Evolutionary conservation across 2,797 vertebrate genomes (phyloP), one percentile per base, ranked within the genome.

Genomic region (Pogonophryne albipinna): DNA sequence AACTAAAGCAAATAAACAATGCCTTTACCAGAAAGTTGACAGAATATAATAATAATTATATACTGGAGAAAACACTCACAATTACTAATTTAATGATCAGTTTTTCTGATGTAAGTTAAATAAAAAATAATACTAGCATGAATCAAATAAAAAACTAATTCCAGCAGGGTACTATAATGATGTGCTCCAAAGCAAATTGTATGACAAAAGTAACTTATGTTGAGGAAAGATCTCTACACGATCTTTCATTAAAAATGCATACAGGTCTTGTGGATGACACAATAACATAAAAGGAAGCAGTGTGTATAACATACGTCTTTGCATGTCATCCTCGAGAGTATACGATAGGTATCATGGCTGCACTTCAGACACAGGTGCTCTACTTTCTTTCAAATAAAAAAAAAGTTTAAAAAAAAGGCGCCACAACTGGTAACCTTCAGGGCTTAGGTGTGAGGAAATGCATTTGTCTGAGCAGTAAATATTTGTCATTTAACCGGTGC

Each of bases 391-490:
- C 9, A 1, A 56, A 53, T 11, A 19, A 4, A 20, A 66, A 20
- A 66, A 20, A 66, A 70, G 31, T 58, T 44, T 52, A 4, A 65
- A 72, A 72, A 53, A 63, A 38, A 9, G 49, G n/a, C 14, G 20
- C 53, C 38, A 52, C 55, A 66, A 16, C 20, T 0, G 62, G 7
- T 27, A 47, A 64, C 63, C 56, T 68, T 60, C 46, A n/a, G 66
- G 56, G 55, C 56, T 76, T 60, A 46, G 38, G 73, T 53, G 10
- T 64, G 66, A 59, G 59, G 15, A 56, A 80, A 61, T 34, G 14
- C 6, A 62, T 66, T 38, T 61, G 57, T 70, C 66, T 10, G 17
- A 58, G 71, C 46, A 64, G 23, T 34, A 9, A 63, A 74, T 77
- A 17, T 60, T 49, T 46, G 47, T 47, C 5, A 2, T 50, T 80